Percentiles rank a stretch among this genome's conserved stretches.
Conservation (phyloP, 2,113 vertebrate genomes). For the Paracanthobrama guichenoti region DNA sequence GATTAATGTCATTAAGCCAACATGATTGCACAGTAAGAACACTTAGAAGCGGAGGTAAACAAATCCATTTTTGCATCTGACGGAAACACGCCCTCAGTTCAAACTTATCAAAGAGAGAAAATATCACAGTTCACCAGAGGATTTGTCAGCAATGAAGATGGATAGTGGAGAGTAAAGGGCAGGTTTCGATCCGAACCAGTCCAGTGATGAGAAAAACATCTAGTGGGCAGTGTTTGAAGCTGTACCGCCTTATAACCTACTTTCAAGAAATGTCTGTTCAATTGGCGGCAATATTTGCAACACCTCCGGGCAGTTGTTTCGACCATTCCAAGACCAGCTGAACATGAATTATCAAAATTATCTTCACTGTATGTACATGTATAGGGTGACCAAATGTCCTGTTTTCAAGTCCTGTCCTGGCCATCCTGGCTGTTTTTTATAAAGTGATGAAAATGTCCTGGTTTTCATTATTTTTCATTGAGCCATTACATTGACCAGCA, state of each 20-base stretch:
- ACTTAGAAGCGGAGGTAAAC: slow-evolving; percentile 41
- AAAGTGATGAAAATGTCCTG: no score
- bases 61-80: not conserved
- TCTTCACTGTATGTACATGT: no score
- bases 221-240: not conserved
- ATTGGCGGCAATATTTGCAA: no score
- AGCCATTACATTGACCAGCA: no score
- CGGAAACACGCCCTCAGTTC: not conserved
- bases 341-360: no score
- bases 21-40: slow-evolving; percentile 58
- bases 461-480: no score
- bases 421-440: no score
- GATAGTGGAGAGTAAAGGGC: not conserved
- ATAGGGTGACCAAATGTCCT: no score
- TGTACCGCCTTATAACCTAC: not conserved
- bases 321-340: no score
- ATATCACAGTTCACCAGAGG: not conserved
- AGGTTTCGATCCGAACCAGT: not conserved
- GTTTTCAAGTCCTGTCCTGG: no score
- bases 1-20: slow-evolving; percentile 65
- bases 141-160: not conserved
- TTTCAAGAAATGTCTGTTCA: no score
- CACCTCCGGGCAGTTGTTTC: no score
- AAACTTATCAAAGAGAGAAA: slow-evolving; percentile 31
- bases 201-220: not conserved